These are phyloP conservation scores for Rhagium mordax DNA, from an alignment of 2,888 invertebrate genomes.

Conservation along the genomic window DNA sequence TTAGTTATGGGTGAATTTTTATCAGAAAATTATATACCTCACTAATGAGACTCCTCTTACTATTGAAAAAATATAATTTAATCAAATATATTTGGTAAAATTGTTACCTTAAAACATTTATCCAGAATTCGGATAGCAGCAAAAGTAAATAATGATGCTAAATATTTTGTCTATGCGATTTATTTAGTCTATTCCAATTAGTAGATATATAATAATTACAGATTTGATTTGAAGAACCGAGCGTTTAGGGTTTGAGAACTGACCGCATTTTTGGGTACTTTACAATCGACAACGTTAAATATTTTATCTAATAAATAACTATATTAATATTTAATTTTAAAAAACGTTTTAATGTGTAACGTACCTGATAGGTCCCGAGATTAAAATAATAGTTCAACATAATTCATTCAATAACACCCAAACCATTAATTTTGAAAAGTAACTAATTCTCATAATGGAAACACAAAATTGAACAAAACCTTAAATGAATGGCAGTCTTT, in stretches of 20 bases:
- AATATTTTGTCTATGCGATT: not conserved
- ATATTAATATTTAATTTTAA: conserved; percentile 62
- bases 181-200: not conserved
- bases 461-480: conserved; percentile 60
- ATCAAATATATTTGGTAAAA: too few relatives aligned
- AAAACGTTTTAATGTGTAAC: conserved; percentile 63
- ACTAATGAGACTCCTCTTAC: too few relatives aligned
- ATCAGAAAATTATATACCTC: too few relatives aligned
- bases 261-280: conserved; percentile 66
- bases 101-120: too few relatives aligned
- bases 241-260: conserved; percentile 65
- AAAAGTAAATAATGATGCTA: too few relatives aligned
- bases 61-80: too few relatives aligned
- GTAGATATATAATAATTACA: conserved; percentile 56
- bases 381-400: conserved; percentile 55
- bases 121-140: too few relatives aligned
- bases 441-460: conserved; percentile 58
- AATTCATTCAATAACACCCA: conserved; percentile 63
- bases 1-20: too few relatives aligned
- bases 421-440: conserved; percentile 70
- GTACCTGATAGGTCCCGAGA: conserved; percentile 66
- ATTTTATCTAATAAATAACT: conserved; percentile 65
- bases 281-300: conserved; percentile 68
- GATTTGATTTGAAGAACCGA: conserved; percentile 65
- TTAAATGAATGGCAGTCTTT: conserved; percentile 70